phyloP scores from a whole-genome alignment of 92 coral and sea anemone genomes.

The Actinernus sp. region DNA sequence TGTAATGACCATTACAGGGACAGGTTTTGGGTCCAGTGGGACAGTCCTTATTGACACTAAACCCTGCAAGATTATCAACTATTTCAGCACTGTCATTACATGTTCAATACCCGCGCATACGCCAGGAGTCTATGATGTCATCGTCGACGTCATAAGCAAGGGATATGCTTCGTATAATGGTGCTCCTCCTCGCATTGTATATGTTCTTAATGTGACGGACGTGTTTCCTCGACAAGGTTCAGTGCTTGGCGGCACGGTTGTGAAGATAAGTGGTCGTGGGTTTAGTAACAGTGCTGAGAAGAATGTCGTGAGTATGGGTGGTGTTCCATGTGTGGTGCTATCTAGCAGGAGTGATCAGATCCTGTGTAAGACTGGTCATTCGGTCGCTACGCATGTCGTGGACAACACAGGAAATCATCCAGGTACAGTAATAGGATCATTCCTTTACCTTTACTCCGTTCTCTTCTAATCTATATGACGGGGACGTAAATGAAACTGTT shows the following conservation, averaged over 20 bases:
- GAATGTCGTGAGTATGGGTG: conserved; percentile 60
- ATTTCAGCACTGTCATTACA: conserved; percentile 28
- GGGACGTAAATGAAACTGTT: no score
- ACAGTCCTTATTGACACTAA: conserved; percentile 63
- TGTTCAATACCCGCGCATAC: conserved; percentile 71
- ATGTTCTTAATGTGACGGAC: conserved; percentile 49
- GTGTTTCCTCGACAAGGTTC: conserved; percentile 75
- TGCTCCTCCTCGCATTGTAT: conserved; percentile 46
- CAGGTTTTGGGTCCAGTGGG: conserved; percentile 40
- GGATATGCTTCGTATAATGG: conserved; percentile 53
- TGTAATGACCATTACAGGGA: conserved; percentile 43
- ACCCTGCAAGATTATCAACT: conserved; percentile 58
- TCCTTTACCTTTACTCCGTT: no score
- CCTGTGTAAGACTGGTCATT: conserved; percentile 60
- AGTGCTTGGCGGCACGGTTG: conserved; percentile 66
- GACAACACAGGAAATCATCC: conserved; percentile 84
- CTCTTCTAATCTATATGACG: no score
- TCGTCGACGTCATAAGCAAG: conserved; percentile 29
- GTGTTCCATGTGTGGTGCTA: conserved; percentile 55
- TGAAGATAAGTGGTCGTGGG: conserved; percentile 68
- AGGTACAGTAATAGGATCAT: no score
- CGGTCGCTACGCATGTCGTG: conserved; percentile 24
- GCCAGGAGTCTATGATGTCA: conserved; percentile 77
- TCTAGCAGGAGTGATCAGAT: conserved; percentile 64
- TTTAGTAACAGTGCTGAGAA: conserved; percentile 55